Evolutionary conservation across 2,797 vertebrate species (phyloP).

Genomic region (Triplophysa yarkandensis): DNA sequence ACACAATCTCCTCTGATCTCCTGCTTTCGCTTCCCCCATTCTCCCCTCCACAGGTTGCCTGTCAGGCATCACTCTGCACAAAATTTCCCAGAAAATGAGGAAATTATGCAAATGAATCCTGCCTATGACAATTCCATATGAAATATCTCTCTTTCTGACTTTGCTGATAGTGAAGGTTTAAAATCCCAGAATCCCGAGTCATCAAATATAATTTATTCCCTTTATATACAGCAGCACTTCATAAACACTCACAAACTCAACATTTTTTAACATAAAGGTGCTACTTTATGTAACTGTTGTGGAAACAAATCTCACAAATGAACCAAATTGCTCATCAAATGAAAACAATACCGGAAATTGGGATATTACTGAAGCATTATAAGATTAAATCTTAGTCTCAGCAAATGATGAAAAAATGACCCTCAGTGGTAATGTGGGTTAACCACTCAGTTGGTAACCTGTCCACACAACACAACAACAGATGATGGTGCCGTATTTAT

Average conservation of each 20-base stretch:
- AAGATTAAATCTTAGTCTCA: slow-evolving; percentile 26
- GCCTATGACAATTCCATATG: slow-evolving; percentile 73
- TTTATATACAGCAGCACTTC: slow-evolving; percentile 4
- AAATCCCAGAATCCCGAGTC: too few species aligned
- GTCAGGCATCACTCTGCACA: slow-evolving; percentile 2
- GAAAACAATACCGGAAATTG: slow-evolving; percentile 42
- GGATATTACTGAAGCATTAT: slow-evolving; percentile 31
- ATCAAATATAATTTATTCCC: too few species aligned
- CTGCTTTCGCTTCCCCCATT: background rate
- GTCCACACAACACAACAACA: too few species aligned
- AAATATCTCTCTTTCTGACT: slow-evolving; percentile 46
- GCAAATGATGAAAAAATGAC: background rate
- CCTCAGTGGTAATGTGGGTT: slow-evolving; percentile 31
- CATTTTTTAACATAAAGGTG: slow-evolving; percentile 18
- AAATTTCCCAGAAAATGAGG: slow-evolving; percentile 38
- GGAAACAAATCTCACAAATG: slow-evolving; percentile 35
- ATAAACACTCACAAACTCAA: slow-evolving; percentile 17
- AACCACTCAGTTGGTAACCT: too few species aligned
- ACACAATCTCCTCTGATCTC: slow-evolving; percentile 47
- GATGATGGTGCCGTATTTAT: too few species aligned
- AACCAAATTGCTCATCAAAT: slow-evolving; percentile 11
- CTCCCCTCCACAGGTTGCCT: slow-evolving; percentile 40
- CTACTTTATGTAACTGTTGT: slow-evolving; percentile 19
- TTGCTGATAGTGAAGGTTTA: slow-evolving; percentile 34
- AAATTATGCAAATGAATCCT: slow-evolving; percentile 77